Percentiles rank a stretch among this genome's conserved stretches.
phyloP scores from a whole-genome alignment of 2,113 vertebrate species.

The Zapornia atra region DNA sequence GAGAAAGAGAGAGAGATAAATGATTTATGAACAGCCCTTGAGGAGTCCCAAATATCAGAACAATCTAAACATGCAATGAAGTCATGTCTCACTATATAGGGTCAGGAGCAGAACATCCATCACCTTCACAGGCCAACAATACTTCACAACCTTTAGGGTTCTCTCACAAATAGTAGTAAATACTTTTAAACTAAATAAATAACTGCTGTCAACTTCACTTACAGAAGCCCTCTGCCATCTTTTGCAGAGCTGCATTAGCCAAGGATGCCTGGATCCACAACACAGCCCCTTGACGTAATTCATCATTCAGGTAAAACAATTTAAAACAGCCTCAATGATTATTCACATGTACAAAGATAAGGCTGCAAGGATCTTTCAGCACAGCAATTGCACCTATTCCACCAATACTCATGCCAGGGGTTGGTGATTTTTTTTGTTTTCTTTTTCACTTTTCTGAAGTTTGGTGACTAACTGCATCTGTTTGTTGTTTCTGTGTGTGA shows the following conservation, averaged over 20 bases:
- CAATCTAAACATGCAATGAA: constrained; percentile 88
- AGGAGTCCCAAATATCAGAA: constrained; percentile 86
- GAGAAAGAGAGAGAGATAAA: constrained; percentile 80
- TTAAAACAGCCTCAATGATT: background rate
- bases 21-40: constrained; percentile 89
- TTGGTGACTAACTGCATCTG: background rate
- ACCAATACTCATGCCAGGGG: background rate
- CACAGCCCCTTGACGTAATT: background rate
- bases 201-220: constrained; percentile 81
- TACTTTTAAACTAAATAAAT: constrained; percentile 86
- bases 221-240: constrained; percentile 77
- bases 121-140: constrained; percentile 82
- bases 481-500: background rate
- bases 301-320: constrained; percentile 63
- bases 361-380: constrained; percentile 19
- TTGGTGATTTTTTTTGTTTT: background rate
- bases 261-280: constrained; percentile 22
- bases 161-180: constrained; percentile 83
- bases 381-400: background rate
- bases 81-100: constrained; percentile 85
- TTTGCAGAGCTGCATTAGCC: constrained; percentile 64
- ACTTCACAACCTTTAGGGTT: constrained; percentile 83
- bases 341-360: background rate
- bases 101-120: constrained; percentile 83
- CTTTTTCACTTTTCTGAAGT: constrained; percentile 30